Conservation (phyloP, 2,797 vertebrate species). For the Arrhamphus sclerolepis region DNA sequence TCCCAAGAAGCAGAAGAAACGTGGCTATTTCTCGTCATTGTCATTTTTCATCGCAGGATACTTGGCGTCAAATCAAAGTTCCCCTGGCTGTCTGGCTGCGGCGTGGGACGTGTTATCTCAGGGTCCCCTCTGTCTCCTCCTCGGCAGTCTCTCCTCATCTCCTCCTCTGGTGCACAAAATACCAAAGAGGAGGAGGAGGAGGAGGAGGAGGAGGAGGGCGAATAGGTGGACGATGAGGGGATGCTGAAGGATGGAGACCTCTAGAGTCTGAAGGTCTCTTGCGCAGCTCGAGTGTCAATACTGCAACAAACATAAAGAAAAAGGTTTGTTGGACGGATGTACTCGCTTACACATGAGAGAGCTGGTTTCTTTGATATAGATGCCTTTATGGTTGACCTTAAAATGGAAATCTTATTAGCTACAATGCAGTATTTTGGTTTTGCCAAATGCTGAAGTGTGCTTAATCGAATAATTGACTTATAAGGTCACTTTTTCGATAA, state of each 20-base stretch:
- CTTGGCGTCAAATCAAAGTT: slow-evolving; percentile 80
- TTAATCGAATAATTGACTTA: not conserved
- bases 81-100: slow-evolving; percentile 66
- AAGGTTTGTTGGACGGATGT: not conserved
- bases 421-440: too few relatives aligned
- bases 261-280: slow-evolving; percentile 83
- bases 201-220: slow-evolving; percentile 41
- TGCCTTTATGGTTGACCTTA: too few relatives aligned
- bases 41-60: slow-evolving; percentile 58
- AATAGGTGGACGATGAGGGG: slow-evolving; percentile 71
- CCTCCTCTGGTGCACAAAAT: slow-evolving; percentile 75
- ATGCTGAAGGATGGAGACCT: slow-evolving; percentile 87
- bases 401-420: too few relatives aligned
- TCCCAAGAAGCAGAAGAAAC: slow-evolving; percentile 48
- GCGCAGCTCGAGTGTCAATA: slow-evolving; percentile 43
- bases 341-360: too few relatives aligned
- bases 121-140: slow-evolving; percentile 75
- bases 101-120: slow-evolving; percentile 77
- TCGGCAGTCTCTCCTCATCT: slow-evolving; percentile 70
- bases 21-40: slow-evolving; percentile 57
- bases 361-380: too few relatives aligned
- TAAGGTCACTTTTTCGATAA: not conserved
- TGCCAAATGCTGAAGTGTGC: too few relatives aligned
- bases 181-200: slow-evolving; percentile 61
- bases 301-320: slow-evolving; percentile 26